Conservation (phyloP, 2,113 vertebrate species). For the Brachypteracias leptosomus region DNA sequence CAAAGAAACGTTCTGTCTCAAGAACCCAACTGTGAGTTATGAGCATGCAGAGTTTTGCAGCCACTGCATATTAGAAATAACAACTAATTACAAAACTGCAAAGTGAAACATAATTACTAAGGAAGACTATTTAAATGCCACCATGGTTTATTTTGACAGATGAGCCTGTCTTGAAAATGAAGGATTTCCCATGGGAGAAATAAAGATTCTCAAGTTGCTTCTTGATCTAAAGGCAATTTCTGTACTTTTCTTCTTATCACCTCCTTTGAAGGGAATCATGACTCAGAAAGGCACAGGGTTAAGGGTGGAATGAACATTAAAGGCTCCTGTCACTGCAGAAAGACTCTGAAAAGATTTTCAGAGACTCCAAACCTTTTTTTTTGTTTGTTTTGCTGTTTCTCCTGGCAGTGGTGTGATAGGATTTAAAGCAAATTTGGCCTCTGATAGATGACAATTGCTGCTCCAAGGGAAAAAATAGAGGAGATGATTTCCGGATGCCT, state of each 20-base stretch:
- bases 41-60: background rate
- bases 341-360: background rate
- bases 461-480: background rate
- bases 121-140: conserved; percentile 30
- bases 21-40: background rate
- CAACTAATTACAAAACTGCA: conserved; percentile 45
- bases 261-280: conserved; percentile 18
- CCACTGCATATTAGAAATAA: conserved; percentile 3
- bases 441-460: background rate
- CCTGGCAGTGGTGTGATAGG: background rate
- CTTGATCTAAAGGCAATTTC: conserved; percentile 31
- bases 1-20: background rate
- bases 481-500: background rate
- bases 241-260: conserved; percentile 6
- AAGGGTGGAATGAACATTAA: conserved; percentile 22
- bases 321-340: background rate
- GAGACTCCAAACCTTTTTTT: background rate
- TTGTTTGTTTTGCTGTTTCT: background rate
- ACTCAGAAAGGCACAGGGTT: background rate
- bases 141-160: conserved; percentile 18
- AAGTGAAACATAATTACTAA: conserved; percentile 33
- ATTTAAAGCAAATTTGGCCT: background rate
- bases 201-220: conserved; percentile 3
- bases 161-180: background rate
- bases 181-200: background rate